Percentiles rank a stretch among this genome's conserved stretches.
These are phyloP conservation scores for Zonotrichia leucophrys DNA, from an alignment of 2,113 vertebrate species.

Conservation along the genomic window DNA sequence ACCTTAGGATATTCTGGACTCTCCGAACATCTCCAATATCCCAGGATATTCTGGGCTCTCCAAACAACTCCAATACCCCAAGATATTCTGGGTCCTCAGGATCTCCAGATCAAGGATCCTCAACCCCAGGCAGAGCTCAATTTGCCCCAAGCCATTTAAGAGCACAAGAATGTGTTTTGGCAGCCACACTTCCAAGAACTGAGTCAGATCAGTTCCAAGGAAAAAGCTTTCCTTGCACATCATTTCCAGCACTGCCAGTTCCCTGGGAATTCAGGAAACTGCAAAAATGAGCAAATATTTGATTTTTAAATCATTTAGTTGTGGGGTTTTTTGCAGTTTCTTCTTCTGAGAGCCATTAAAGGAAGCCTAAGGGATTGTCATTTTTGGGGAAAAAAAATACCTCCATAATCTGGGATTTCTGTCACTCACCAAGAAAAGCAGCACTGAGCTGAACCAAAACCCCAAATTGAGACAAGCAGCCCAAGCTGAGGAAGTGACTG, in stretches of 20 bases:
- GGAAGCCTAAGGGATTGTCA: neutral
- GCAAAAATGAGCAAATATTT: neutral
- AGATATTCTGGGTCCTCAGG: neutral
- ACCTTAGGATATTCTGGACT: neutral
- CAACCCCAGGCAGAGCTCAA: neutral
- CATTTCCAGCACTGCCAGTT: neutral
- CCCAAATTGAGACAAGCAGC: neutral
- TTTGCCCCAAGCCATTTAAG: neutral
- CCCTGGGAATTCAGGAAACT: neutral
- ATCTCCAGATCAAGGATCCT: neutral
- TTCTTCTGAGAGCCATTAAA: neutral
- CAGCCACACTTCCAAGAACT: neutral
- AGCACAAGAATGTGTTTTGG: neutral
- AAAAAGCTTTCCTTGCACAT: neutral
- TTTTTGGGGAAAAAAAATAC: rapidly evolving
- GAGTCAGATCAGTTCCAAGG: neutral
- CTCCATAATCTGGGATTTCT: neutral
- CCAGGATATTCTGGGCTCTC: neutral
- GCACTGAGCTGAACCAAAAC: neutral
- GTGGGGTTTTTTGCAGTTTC: neutral
- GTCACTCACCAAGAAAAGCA: neutral
- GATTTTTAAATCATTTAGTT: neutral
- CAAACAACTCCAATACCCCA: neutral
- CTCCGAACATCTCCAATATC: neutral
- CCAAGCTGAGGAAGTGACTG: neutral